phyloP scores from a whole-genome alignment of 2,113 vertebrate species.

The Neodontobutis hainanensis region DNA sequence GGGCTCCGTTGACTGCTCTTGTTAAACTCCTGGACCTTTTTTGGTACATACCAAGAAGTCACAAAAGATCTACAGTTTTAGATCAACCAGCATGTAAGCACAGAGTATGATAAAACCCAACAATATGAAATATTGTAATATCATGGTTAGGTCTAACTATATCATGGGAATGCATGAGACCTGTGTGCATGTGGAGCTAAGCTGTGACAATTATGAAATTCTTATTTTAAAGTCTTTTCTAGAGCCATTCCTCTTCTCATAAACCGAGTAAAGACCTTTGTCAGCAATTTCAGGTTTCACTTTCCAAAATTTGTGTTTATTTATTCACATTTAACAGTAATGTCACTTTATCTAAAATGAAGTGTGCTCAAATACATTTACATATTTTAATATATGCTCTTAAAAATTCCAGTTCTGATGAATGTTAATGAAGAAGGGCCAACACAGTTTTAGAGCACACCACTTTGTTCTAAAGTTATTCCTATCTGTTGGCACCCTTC shows the following conservation, averaged over 20 bases:
- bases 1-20: constrained; percentile 45
- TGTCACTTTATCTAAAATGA: too few relatives aligned
- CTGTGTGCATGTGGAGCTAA: constrained; percentile 48
- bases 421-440: constrained; percentile 22
- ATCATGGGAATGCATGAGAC: constrained; percentile 26
- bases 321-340: background rate
- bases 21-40: constrained; percentile 67
- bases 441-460: constrained; percentile 21
- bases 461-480: constrained; percentile 36
- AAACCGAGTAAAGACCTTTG: constrained; percentile 43
- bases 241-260: constrained; percentile 46
- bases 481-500: constrained; percentile 19
- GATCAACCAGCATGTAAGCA: background rate
- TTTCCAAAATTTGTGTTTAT: constrained; percentile 19
- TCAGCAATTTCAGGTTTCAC: constrained; percentile 49
- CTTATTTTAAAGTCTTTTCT: constrained; percentile 38
- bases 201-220: constrained; percentile 62
- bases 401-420: constrained; percentile 32
- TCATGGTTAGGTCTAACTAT: background rate
- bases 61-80: constrained; percentile 17
- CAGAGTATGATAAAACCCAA: background rate
- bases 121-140: background rate
- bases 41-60: constrained; percentile 4
- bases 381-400: constrained; percentile 8
- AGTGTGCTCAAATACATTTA: background rate